Evolutionary conservation across 2,888 invertebrate genomes (phyloP), one percentile per base, ranked within the genome.

Genomic region (Rhopalosiphum nymphaeae): DNA sequence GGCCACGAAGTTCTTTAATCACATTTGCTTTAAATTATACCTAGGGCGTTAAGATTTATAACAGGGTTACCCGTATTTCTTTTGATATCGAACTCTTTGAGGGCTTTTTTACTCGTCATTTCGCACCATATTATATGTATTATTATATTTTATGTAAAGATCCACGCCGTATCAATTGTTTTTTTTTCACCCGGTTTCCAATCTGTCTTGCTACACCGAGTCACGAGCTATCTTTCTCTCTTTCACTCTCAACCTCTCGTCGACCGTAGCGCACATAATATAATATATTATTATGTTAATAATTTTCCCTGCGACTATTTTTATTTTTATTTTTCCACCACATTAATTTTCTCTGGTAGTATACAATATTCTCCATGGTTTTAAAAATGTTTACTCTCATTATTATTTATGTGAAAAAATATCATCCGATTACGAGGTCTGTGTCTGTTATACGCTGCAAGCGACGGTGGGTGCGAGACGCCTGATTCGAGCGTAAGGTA

Each of bases 311-410:
- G 61, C 21, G 46, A 90, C 16, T 90, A n/a, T 16, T 56, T 67
- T 78, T 67, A 3, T 53, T 78, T 78, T 78, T 61, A 46, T n/a
- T 61, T 88, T 90, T 90, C 46, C 61, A 67, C 46, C 46, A 61
- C 89, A 90, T 90, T 67, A 46, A 67, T 90, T 90, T 89, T 90
- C 44, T 90, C 61, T 29, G 57, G 61, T 21, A 3, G 46, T 78
- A 21, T 36, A 36, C 36, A 78, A 78, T 78, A 78, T 78, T 78
- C 7, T 78, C 67, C 21, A 78, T 36, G 36, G 78, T 78, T 78
- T 78, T 36, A 78, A 78, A 25, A 78, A 25, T 67, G n/a, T 46
- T 29, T 29, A n/a, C 42, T 90, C 13, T 89, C 36, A 57, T 44
- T 44, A 85, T 85, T 85, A 44, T 44, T 85, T 85, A 85, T 85